phyloP scores from a whole-genome alignment of 2,113 vertebrate genomes.

The Oncorhynchus keta region DNA sequence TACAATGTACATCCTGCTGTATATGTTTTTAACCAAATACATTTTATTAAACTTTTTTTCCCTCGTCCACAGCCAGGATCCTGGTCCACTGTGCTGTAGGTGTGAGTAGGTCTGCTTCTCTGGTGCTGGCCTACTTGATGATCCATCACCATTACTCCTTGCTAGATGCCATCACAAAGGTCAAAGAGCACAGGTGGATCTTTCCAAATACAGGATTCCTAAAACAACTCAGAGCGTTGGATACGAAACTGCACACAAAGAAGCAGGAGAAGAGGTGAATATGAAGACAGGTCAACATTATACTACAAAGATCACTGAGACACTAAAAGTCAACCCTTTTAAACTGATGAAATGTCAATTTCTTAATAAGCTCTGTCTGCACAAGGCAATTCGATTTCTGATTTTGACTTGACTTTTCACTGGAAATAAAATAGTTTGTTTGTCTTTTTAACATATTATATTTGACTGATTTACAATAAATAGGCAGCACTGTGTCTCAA shows the following conservation, averaged over 20 bases:
- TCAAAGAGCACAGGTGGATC: slow-evolving; percentile 76
- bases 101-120: slow-evolving; percentile 79
- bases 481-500: too few species aligned
- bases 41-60: not conserved
- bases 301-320: not conserved
- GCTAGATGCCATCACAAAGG: slow-evolving; percentile 67
- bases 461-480: too few species aligned
- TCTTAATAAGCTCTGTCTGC: not conserved
- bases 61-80: slow-evolving; percentile 61
- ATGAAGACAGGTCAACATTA: not conserved
- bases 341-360: not conserved
- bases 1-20: not conserved
- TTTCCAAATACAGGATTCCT: slow-evolving; percentile 80
- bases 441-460: too few species aligned
- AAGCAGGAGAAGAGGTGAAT: not conserved
- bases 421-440: too few species aligned
- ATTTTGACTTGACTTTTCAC: too few species aligned
- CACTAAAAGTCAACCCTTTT: not conserved
- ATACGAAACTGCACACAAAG: slow-evolving; percentile 52
- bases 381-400: not conserved
- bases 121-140: slow-evolving; percentile 80
- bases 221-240: slow-evolving; percentile 71
- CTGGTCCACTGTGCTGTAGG: slow-evolving; percentile 81
- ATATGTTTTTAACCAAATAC: not conserved
- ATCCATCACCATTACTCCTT: slow-evolving; percentile 70